Evolutionary conservation across 2,888 invertebrate species (phyloP).

Genomic region (Meghimatium bilineatum): DNA sequence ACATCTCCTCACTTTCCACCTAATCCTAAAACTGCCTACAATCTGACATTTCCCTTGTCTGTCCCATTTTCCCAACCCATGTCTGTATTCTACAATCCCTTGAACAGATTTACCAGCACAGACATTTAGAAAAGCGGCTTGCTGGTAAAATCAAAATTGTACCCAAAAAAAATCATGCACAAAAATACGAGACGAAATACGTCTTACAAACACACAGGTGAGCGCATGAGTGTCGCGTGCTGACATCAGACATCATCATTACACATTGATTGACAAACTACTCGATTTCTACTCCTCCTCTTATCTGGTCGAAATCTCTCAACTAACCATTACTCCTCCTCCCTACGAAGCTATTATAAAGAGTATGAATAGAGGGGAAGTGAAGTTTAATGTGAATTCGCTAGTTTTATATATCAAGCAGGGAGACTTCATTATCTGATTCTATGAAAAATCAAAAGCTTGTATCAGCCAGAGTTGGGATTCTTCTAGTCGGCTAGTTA

Average conservation of each 20-base stretch:
- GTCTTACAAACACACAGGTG: slow-evolving; percentile 14
- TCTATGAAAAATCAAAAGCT: neutral
- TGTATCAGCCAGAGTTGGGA: neutral
- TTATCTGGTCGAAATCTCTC: neutral
- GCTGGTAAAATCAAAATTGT: neutral
- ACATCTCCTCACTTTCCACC: neutral
- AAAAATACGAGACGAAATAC: neutral
- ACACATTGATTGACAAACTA: slow-evolving; percentile 17
- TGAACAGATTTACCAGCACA: neutral
- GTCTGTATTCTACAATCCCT: neutral
- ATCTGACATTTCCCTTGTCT: neutral
- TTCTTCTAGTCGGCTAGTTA: neutral
- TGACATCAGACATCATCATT: slow-evolving; percentile 15
- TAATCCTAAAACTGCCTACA: neutral
- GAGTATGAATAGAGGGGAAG: neutral
- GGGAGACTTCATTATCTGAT: neutral
- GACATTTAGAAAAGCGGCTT: neutral
- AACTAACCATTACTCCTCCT: slow-evolving; percentile 5
- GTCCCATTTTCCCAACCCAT: neutral
- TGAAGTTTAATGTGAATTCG: neutral
- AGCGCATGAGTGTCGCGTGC: neutral
- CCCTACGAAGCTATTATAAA: neutral
- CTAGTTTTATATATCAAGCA: neutral
- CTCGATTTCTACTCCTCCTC: slow-evolving; percentile 15
- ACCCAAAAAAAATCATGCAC: neutral